Percentiles rank a stretch among this genome's conserved stretches.
These are phyloP conservation scores for Podabrus alpinus DNA, from an alignment of 2,888 invertebrate genomes.

Conservation along the genomic window DNA sequence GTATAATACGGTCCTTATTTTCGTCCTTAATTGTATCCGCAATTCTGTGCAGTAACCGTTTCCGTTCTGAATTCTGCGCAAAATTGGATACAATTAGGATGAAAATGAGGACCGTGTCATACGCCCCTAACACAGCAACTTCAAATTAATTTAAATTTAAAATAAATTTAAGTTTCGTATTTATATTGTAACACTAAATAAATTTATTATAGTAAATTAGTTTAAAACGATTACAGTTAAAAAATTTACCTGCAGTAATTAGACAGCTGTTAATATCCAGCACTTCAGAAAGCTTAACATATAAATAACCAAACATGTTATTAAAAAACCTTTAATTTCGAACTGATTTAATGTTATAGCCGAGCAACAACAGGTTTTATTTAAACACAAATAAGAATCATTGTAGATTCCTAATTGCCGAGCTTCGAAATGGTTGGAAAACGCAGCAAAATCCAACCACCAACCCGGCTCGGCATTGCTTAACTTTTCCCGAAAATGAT, in stretches of 20 bases:
- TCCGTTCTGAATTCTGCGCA: too few species aligned
- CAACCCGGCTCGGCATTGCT: neutral
- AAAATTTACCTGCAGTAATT: slow-evolving; percentile 39
- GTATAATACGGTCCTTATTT: too few species aligned
- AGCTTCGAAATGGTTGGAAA: slow-evolving; percentile 34
- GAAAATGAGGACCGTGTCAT: too few species aligned
- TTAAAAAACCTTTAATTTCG: slow-evolving; percentile 49
- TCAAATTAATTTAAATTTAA: neutral
- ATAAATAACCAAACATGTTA: slow-evolving; percentile 49
- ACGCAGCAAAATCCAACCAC: neutral
- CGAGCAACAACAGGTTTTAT: slow-evolving; percentile 48
- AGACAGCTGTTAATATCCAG: slow-evolving; percentile 45
- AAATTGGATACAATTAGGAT: too few species aligned
- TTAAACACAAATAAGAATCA: slow-evolving; percentile 53
- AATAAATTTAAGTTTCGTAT: neutral
- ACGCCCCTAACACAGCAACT: neutral
- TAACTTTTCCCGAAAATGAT: neutral
- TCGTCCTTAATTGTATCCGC: too few species aligned
- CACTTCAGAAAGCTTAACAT: slow-evolving; percentile 46
- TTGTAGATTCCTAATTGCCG: slow-evolving; percentile 9
- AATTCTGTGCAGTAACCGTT: too few species aligned
- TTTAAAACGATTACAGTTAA: neutral
- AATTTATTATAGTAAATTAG: neutral
- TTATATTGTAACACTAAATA: neutral
- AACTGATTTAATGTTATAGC: slow-evolving; percentile 51